phyloP scores from a whole-genome alignment of 2,797 vertebrate species.

The Aulostomus chinensis region DNA sequence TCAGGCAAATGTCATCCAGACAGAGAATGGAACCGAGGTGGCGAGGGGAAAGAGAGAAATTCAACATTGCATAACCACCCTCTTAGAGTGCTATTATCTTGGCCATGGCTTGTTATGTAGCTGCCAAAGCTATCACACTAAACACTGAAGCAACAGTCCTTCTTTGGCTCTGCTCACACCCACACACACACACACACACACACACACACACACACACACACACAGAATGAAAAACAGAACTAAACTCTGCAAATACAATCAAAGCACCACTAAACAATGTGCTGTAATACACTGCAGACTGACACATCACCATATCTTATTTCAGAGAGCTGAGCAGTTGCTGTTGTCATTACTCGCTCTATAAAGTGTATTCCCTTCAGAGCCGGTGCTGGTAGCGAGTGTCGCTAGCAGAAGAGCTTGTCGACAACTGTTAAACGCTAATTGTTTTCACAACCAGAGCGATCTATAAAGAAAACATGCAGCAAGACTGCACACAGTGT shows the following conservation, averaged over 20 bases:
- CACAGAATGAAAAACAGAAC: conserved; percentile 32
- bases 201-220: conserved; percentile 46
- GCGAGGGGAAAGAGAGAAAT: conserved; percentile 53
- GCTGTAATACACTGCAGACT: conserved; percentile 42
- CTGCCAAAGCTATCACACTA: conserved; percentile 68
- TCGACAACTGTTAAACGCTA: conserved; percentile 80
- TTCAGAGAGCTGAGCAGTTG: conserved; percentile 76
- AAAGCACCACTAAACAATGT: conserved; percentile 52
- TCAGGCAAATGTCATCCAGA: conserved; percentile 61
- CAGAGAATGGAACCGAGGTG: conserved; percentile 45
- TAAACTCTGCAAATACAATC: conserved; percentile 43
- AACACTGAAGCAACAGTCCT: conserved; percentile 53
- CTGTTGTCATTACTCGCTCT: conserved; percentile 73
- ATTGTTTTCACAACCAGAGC: conserved; percentile 81
- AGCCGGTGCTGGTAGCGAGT: no score
- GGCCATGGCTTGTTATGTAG: conserved; percentile 53
- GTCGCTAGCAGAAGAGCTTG: conserved; percentile 75
- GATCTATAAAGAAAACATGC: conserved; percentile 79
- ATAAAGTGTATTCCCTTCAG: conserved; percentile 77
- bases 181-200: conserved; percentile 47
- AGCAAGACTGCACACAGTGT: conserved; percentile 53
- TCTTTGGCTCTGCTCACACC: conserved; percentile 49
- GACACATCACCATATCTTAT: conserved; percentile 57
- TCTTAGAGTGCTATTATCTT: conserved; percentile 71
- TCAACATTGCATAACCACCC: conserved; percentile 67